Evolutionary conservation across 2,888 invertebrate species (phyloP).

Genomic region (Parnassius apollo): DNA sequence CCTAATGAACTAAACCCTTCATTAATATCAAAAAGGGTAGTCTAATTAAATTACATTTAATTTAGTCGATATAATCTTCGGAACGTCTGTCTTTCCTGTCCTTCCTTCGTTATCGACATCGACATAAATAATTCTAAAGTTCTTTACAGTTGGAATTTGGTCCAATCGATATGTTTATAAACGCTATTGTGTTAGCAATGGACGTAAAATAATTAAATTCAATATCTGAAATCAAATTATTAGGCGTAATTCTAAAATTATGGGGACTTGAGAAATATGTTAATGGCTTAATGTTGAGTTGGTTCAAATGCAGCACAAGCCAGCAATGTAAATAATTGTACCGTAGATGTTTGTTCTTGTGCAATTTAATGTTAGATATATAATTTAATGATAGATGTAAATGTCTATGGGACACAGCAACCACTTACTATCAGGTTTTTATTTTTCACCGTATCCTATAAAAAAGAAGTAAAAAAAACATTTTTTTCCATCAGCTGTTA

Average conservation of each 20-base stretch:
- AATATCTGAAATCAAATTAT: constrained; percentile 9
- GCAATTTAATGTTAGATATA: too few relatives aligned
- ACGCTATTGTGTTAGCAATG: neutral
- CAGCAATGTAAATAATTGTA: too few relatives aligned
- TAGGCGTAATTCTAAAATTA: constrained; percentile 8
- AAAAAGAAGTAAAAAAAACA: too few relatives aligned
- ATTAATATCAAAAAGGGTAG: neutral
- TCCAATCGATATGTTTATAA: constrained; percentile 30
- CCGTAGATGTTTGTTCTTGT: too few relatives aligned
- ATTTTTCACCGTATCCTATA: too few relatives aligned
- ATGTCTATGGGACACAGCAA: too few relatives aligned
- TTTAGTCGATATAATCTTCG: neutral
- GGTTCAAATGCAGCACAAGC: too few relatives aligned
- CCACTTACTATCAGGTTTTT: too few relatives aligned
- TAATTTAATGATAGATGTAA: too few relatives aligned
- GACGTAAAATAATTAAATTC: neutral
- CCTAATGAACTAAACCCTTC: neutral
- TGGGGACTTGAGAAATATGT: neutral
- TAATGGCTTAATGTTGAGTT: too few relatives aligned
- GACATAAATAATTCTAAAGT: constrained; percentile 37
- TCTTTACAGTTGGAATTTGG: constrained; percentile 30
- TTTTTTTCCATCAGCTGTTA: too few relatives aligned
- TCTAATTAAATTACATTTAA: constrained; percentile 8
- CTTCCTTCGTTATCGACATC: constrained; percentile 32
- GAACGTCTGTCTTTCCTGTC: neutral